Evolutionary conservation across 2,113 vertebrate species (phyloP), one percentile per base, ranked within the genome.

Genomic region (Malurus melanocephalus): DNA sequence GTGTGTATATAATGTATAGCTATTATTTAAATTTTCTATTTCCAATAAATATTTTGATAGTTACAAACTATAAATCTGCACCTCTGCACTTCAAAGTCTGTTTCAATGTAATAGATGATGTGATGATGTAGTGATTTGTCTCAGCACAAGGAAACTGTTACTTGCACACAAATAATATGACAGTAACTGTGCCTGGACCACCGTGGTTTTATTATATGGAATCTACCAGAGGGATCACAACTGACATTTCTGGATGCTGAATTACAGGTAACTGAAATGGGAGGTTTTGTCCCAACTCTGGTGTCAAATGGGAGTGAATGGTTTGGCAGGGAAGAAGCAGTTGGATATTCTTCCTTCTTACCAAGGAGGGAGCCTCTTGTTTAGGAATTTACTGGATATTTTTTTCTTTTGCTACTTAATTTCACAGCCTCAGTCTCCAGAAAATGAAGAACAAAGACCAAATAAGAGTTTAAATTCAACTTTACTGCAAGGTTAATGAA

Each of bases 1-100:
- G 9, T 85, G 80, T 95, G 72, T 92, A 96, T 40, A 94, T 93
- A 73, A 82, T 78, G 73, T 91, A 86, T 81, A 91, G 93, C 81
- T 53, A 33, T 45, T 92, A 78, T 79, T 91, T 92, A 87, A 80
- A 38, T 92, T 93, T 90, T 89, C 32, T 85, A 79, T 60, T 83
- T 51, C 89, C 77, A 96, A 96, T 96, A 96, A 96, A 96, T 72
- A 74, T 86, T 92, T 96, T 95, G 82, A 83, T 94, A 96, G 60
- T 73, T 88, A 73, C 24, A 35, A 69, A 84, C 55, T 43, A 15
- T 64, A 68, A 73, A n/a, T 23, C 35, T 48, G 40, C 20, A 46
- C 6, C 35, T 51, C 57, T 81, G 26, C 20, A 16, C 22, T 61
- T 55, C 43, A 7, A 68, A 48, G 30, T 49, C 61, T 69, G 28